Evolutionary conservation across 2,113 vertebrate genomes (phyloP), one percentile per base, ranked within the genome.

Genomic region (Romanogobio albipinnatus): DNA sequence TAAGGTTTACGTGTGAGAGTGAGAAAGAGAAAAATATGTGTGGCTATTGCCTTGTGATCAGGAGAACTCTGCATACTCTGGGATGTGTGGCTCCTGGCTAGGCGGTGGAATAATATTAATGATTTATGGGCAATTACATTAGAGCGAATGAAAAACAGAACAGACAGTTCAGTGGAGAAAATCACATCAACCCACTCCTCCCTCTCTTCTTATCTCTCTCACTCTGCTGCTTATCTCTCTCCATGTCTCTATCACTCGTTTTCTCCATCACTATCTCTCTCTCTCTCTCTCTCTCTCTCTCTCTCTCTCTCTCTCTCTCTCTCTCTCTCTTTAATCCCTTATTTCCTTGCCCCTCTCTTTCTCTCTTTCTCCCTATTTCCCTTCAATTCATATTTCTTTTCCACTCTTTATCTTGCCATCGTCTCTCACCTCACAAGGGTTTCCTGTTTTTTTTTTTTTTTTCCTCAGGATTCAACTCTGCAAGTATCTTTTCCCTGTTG

Each of bases 61-160:
- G 85, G 19, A 83, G 15, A 2, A 47, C 39, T 56, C 62, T 76
- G 85, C 45, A 76, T 76, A 47, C 68, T 80, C n/a, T 68, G 74
- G 84, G 26, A 70, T 68, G 76, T 85, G 82, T 66, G 56, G 83
- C 89, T 90, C 84, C 88, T 88, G 88, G 88, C 88, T 86, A 51
- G 83, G 84, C 89, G 86, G 85, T 87, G 87, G 81, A 88, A 91
- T 92, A 88, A 93, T 90, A 91, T 92, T 73, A 91, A 91, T 92
- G 90, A 91, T 93, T 93, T 91, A 93, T 92, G 89, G 90, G 76
- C 90, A 91, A 92, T 94, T 92, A 90, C 89, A 84, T 85, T 33
- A 81, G 84, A 49, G 86, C 88, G 87, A 91, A 84, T 51, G 83
- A 84, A 82, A 83, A 84, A 59, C 70, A 47, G 84, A 85, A 86